phyloP scores from a whole-genome alignment of 2,113 vertebrate genomes.

The Coregonus clupeaformis region DNA sequence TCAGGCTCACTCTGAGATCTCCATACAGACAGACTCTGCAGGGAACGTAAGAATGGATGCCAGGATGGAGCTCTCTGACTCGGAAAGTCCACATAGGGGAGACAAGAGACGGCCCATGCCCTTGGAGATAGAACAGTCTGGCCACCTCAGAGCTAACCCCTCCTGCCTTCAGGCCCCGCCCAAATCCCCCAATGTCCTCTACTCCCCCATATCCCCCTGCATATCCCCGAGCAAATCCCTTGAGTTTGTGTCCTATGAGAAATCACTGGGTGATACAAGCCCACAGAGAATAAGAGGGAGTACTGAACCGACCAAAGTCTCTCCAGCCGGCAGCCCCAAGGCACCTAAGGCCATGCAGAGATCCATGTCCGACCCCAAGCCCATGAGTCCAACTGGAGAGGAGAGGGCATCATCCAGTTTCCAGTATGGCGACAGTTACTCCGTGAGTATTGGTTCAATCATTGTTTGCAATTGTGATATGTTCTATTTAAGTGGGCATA shows the following conservation, averaged over 20 bases:
- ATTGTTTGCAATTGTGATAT: neutral
- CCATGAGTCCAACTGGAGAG: conserved; percentile 94
- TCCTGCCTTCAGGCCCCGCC: conserved; percentile 85
- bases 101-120: conserved; percentile 88
- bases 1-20: conserved; percentile 95
- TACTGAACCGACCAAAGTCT: conserved; percentile 78
- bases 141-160: conserved; percentile 86
- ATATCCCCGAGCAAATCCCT: conserved; percentile 93
- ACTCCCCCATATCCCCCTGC: conserved; percentile 93
- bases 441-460: conserved; percentile 78
- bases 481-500: neutral
- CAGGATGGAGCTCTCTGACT: conserved; percentile 91
- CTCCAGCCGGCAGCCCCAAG: conserved; percentile 88
- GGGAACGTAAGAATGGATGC: conserved; percentile 89
- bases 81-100: conserved; percentile 77
- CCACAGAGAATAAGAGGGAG: conserved; percentile 85
- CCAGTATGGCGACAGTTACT: conserved; percentile 86
- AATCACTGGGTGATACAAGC: conserved; percentile 87
- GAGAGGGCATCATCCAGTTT: conserved; percentile 85
- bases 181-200: conserved; percentile 96
- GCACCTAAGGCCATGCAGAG: conserved; percentile 89
- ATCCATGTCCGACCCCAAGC: conserved; percentile 95
- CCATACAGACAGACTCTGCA: conserved; percentile 92
- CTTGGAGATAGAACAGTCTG: conserved; percentile 90
- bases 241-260: conserved; percentile 97